phyloP scores from a whole-genome alignment of 1,140 invertebrate species.

The Mactra quadrangularis region DNA sequence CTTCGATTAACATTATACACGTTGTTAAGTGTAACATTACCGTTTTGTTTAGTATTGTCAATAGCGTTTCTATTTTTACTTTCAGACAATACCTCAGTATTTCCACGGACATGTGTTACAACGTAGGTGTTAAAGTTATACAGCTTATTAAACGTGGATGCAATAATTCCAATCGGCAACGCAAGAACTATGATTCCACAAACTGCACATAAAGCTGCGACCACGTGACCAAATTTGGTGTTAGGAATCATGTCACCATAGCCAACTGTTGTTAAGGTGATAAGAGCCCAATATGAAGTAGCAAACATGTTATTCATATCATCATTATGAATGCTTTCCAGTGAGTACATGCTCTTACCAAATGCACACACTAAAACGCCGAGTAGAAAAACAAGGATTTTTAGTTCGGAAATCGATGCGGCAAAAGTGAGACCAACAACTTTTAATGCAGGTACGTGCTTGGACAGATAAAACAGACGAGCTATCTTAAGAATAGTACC shows the following conservation, averaged over 20 bases:
- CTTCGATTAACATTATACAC: too few relatives aligned
- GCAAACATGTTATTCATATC: slow-evolving; percentile 44
- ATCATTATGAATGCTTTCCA: slow-evolving; percentile 22
- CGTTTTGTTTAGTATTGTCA: too few relatives aligned
- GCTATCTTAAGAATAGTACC: slow-evolving; percentile 26
- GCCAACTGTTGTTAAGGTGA: slow-evolving; percentile 84
- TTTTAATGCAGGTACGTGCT: slow-evolving; percentile 38
- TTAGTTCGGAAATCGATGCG: slow-evolving; percentile 22
- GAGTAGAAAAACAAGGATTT: slow-evolving; percentile 45
- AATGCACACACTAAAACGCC: slow-evolving; percentile 29
- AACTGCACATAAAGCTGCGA: slow-evolving; percentile 90
- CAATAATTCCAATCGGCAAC: slow-evolving; percentile 92
- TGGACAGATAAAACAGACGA: slow-evolving; percentile 11
- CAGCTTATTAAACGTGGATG: slow-evolving; percentile 80
- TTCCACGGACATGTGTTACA: slow-evolving; percentile 17
- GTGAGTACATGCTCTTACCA: slow-evolving; percentile 18
- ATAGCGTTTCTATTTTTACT: too few relatives aligned
- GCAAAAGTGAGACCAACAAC: slow-evolving; percentile 7
- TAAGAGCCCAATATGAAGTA: slow-evolving; percentile 82
- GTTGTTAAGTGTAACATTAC: too few relatives aligned
- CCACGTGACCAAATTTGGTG: slow-evolving; percentile 61
- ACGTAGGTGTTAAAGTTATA: slow-evolving; percentile 39
- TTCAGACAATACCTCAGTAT: too few relatives aligned
- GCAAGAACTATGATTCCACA: slow-evolving; percentile 99
- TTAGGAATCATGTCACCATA: slow-evolving; percentile 79